Evolutionary conservation across 2,888 invertebrate genomes (phyloP), one percentile per base, ranked within the genome.

Genomic region (Ephialtes manifestator): DNA sequence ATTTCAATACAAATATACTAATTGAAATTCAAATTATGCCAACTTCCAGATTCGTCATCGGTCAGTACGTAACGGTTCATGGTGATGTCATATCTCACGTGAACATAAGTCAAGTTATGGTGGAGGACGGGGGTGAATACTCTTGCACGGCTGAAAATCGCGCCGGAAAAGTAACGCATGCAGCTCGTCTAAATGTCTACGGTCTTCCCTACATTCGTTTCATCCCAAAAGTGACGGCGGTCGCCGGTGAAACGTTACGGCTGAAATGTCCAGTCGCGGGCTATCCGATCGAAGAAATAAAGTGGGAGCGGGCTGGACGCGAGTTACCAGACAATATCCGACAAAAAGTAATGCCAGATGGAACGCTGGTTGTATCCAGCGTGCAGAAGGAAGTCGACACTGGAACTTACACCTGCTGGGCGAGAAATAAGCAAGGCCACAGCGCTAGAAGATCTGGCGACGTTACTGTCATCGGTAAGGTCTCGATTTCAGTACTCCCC

Each of bases 41-140:
- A 80, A 10, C 84, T 92, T 92, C 53, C 94, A 97, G 97, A 94
- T 97, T 96, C 94, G 96, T 97, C 93, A 97, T 97, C 92, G 97
- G 97, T 55, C 97, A 97, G 93, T 97, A 97, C 94, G 97, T 96
- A 90, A 97, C 96, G 82, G 96, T 97, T 63, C 96, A 97, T 90
- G 97, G 97, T 79, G 97, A 97, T 94, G 97, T 97, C 89, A 97
- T 97, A 93, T 97, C 97, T 93, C 97, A 97, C 94, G 97, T 97
- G 89, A 97, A 97, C 95, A 97, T 97, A 91, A 97, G 96, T 92
- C 96, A 96, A 92, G 97, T 97, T 89, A 96, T 96, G 95, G 96
- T 97, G 70, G 96, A 97, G 94, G 97, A 97, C 91, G 97, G 97
- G 20, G 97, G 97, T 28, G 97, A 97, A 93, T 97, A 97, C 94